phyloP scores from a whole-genome alignment of 2,888 invertebrate species.

The Lissocephala sabroskyi region DNA sequence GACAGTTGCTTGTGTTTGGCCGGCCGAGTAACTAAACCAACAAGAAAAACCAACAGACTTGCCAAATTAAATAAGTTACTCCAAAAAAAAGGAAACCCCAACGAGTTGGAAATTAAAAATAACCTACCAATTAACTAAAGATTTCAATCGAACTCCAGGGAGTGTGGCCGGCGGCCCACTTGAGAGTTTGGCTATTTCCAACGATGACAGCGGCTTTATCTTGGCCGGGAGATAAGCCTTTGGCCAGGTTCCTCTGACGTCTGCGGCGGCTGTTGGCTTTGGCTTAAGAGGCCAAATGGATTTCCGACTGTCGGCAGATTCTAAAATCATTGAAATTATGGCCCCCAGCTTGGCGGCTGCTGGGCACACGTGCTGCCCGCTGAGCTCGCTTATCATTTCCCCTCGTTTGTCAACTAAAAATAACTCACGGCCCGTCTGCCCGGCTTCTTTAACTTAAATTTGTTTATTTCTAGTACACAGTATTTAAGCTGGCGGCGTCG shows the following conservation, averaged over 20 bases:
- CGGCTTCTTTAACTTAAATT: not conserved
- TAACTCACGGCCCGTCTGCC: no score
- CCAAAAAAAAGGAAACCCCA: slow-evolving; percentile 16
- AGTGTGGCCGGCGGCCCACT: slow-evolving; percentile 9
- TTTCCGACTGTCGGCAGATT: no score
- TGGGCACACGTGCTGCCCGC: no score
- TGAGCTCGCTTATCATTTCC: no score
- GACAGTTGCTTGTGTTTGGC: slow-evolving; percentile 60
- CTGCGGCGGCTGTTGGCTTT: slow-evolving; percentile 9
- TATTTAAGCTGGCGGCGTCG: not conserved
- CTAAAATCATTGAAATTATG: no score
- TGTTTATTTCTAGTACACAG: slow-evolving; percentile 1
- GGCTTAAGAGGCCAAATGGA: no score
- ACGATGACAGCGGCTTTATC: not conserved
- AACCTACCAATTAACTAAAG: slow-evolving; percentile 17
- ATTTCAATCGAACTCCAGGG: no score
- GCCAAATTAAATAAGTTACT: slow-evolving; percentile 38
- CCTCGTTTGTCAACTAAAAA: no score
- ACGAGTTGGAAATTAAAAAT: slow-evolving; percentile 6
- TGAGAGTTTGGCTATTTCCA: slow-evolving; percentile 16
- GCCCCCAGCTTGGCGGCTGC: no score
- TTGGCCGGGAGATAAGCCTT: slow-evolving; percentile 11
- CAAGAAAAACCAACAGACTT: no score
- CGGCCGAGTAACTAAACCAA: no score
- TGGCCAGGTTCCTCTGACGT: no score